phyloP scores from a whole-genome alignment of 2,797 vertebrate genomes.

The Fistularia tabacaria region DNA sequence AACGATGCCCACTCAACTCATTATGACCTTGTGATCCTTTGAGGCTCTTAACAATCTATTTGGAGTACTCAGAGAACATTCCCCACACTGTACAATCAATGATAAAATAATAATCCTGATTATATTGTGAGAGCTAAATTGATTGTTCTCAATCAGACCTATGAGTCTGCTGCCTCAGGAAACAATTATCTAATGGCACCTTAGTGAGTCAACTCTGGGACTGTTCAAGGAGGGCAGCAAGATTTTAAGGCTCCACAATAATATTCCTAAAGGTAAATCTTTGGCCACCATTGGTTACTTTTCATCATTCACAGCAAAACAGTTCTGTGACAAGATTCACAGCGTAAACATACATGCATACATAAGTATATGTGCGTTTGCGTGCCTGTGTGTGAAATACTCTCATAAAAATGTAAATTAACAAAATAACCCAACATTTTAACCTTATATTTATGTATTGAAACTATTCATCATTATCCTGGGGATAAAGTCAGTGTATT shows the following conservation, averaged over 20 bases:
- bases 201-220: neutral
- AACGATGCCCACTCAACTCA: slow-evolving; percentile 8
- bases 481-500: too few relatives aligned
- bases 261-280: too few relatives aligned
- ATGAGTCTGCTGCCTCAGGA: slow-evolving; percentile 2
- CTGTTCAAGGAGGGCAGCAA: neutral
- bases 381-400: too few relatives aligned
- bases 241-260: neutral
- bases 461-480: too few relatives aligned
- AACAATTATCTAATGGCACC: slow-evolving; percentile 15
- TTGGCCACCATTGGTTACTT: too few relatives aligned
- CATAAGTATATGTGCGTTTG: too few relatives aligned
- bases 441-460: too few relatives aligned
- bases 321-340: too few relatives aligned
- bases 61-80: slow-evolving; percentile 1
- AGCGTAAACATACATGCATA: too few relatives aligned
- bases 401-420: too few relatives aligned
- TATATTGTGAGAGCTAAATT: slow-evolving; percentile 9
- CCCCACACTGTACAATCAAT: slow-evolving; percentile 1
- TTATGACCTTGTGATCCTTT: slow-evolving; percentile 11
- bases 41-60: slow-evolving; percentile 7
- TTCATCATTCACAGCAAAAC: too few relatives aligned
- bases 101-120: slow-evolving; percentile 27
- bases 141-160: slow-evolving; percentile 12
- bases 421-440: too few relatives aligned